phyloP scores from a whole-genome alignment of 2,888 invertebrate species.

The Camponotus fellah region DNA sequence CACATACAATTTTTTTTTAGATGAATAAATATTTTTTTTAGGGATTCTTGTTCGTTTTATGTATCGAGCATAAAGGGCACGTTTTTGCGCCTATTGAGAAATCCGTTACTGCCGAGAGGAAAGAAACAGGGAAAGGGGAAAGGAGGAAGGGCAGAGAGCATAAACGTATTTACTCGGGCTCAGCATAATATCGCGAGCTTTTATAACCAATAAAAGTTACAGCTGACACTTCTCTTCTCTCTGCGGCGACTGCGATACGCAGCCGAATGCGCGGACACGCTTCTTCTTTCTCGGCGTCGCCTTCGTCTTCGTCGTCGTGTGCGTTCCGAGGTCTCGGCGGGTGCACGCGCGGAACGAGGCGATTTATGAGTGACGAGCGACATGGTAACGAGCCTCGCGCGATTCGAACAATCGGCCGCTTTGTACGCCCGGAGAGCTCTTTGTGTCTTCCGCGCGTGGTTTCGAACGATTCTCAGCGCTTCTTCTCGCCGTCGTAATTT shows the following conservation, averaged over 20 bases:
- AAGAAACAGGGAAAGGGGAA: slow-evolving; percentile 30
- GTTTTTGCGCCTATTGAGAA: slow-evolving; percentile 41
- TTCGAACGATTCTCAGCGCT: slow-evolving; percentile 50
- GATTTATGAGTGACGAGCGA: slow-evolving; percentile 75
- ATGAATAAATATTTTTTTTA: neutral
- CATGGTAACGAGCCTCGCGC: slow-evolving; percentile 69
- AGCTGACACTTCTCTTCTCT: slow-evolving; percentile 81
- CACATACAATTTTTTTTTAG: neutral
- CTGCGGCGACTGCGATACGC: slow-evolving; percentile 72
- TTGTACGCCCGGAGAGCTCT: slow-evolving; percentile 65
- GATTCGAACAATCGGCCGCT: slow-evolving; percentile 70
- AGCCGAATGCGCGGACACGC: slow-evolving; percentile 67
- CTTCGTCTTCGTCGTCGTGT: slow-evolving; percentile 25
- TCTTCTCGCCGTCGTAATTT: slow-evolving; percentile 65
- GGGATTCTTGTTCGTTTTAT: slow-evolving; percentile 7
- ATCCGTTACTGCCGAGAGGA: slow-evolving; percentile 22
- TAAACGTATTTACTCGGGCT: slow-evolving; percentile 82
- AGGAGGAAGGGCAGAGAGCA: slow-evolving; percentile 49
- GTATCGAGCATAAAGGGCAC: slow-evolving; percentile 26
- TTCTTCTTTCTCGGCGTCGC: slow-evolving; percentile 45
- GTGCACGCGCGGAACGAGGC: slow-evolving; percentile 59
- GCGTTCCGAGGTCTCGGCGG: slow-evolving; percentile 11
- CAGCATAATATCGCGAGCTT: slow-evolving; percentile 82
- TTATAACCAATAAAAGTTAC: slow-evolving; percentile 85
- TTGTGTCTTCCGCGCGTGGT: slow-evolving; percentile 55